Base-by-base conservation (phyloP, 2,888 invertebrate genomes). In the Ligdia adustata region DNA sequence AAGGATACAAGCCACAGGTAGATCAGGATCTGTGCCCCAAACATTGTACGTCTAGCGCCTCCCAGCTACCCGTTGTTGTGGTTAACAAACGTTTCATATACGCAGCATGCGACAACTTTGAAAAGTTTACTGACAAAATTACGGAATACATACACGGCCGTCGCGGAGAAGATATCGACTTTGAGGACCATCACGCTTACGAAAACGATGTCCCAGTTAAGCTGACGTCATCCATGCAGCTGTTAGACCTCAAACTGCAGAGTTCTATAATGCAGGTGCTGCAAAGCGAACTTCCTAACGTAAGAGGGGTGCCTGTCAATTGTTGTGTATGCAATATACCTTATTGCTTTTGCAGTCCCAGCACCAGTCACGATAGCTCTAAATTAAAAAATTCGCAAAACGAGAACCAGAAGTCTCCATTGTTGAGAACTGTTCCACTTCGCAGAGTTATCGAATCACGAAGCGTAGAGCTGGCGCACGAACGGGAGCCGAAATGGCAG, bases 81-180 rank as follows among this genome's bases (percentile, higher is more conserved):
- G 64, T 89, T 9, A 89, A 89, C 56, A 82, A 86, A 48, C 69
- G 64, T 46, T 82, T 66, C 29, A 72, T 90, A 7, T 89, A 90
- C 52, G 72, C 84, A 0, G 81, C 81, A 13, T 89, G 89, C 41
- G 82, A 89, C 44, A 86, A 85, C 55, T 74, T 85, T 13, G 70
- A 79, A 24, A 56, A 69, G 32, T 84, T 79, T 31, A 69, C 75
- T 3, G 70, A 81, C 29, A 80, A 81, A 68, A 59, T 86, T 9
- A 69, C 69, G n/a, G 60, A 72, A 7, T 82, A 71, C 41, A 55
- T 85, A 6, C 56, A 73, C n/a, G 78, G 78, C 0, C 52, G 55
- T 9, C 66, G 73, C 7, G 79, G 75, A 2, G 66, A 76, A 3
- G 79, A 79, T 1, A 28, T 44, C 1, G 79, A 82, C 46, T 64